These are phyloP conservation scores for Hiodon alosoides DNA, from an alignment of 2,113 vertebrate genomes.

Conservation along the genomic window DNA sequence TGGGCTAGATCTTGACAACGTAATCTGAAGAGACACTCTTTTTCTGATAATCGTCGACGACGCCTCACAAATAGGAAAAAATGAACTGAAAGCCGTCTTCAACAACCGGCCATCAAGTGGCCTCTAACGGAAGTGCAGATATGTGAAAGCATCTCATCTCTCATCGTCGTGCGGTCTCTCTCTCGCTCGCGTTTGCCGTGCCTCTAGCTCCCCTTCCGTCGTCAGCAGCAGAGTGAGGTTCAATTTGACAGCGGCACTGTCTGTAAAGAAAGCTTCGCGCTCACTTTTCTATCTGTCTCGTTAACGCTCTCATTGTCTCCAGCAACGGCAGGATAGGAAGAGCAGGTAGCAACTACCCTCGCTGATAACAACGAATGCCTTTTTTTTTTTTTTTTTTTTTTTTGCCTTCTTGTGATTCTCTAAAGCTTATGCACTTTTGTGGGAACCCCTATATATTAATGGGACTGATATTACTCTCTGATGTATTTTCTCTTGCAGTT, in stretches of 20 bases:
- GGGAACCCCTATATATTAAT: conserved; percentile 15
- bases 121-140: conserved; percentile 69
- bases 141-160: conserved; percentile 30
- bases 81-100: conserved; percentile 16
- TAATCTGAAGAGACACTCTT: neutral
- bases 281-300: conserved; percentile 50
- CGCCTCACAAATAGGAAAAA: neutral
- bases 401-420: conserved; percentile 35
- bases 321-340: conserved; percentile 58
- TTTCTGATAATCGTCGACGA: neutral
- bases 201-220: conserved; percentile 39
- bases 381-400: conserved; percentile 37
- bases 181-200: conserved; percentile 19
- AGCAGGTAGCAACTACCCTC: conserved; percentile 61
- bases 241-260: conserved; percentile 51
- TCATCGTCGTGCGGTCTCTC: conserved; percentile 13
- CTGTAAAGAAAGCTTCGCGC: conserved; percentile 51
- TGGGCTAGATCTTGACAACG: neutral
- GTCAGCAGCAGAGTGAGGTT: conserved; percentile 43
- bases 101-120: conserved; percentile 74
- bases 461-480: conserved; percentile 49
- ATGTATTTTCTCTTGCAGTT: conserved; percentile 73
- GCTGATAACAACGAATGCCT: neutral
- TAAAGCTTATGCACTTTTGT: conserved; percentile 60
- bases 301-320: conserved; percentile 49